A percentile compares a stretch with the other conserved stretches of the same genome.
Conservation (phyloP, 2,797 vertebrate species). For the Poeciliopsis gracilis region DNA sequence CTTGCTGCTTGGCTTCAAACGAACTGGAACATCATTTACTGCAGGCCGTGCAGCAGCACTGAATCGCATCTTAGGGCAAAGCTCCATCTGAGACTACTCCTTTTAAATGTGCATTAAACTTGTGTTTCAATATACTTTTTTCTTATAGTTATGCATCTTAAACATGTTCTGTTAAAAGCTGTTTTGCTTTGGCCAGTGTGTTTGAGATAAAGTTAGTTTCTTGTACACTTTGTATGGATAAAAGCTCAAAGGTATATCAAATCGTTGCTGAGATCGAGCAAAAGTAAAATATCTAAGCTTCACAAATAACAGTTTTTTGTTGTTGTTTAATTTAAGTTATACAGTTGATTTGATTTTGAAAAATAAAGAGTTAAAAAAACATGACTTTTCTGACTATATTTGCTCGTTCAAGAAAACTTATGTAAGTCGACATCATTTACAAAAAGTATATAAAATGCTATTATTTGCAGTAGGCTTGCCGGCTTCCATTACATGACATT, state of each 20-base stretch:
- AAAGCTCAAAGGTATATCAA: neutral
- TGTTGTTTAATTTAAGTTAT: neutral
- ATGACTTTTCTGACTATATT: neutral
- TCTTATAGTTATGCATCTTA: conserved; percentile 1
- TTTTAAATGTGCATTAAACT: neutral
- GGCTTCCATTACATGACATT: neutral
- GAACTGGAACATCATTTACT: conserved; percentile 31
- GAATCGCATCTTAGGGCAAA: conserved; percentile 10
- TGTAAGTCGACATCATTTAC: neutral
- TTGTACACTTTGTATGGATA: neutral
- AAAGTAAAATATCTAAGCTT: neutral
- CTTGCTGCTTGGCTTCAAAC: conserved; percentile 45
- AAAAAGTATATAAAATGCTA: neutral
- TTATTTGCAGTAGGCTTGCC: neutral
- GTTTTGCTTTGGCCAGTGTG: conserved; percentile 29
- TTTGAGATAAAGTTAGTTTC: neutral
- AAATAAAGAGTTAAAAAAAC: neutral
- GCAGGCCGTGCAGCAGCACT: conserved; percentile 18
- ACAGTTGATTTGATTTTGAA: neutral
- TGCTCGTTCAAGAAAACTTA: neutral
- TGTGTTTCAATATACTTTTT: conserved; percentile 7
- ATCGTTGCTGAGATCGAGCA: neutral
- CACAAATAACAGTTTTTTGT: neutral
- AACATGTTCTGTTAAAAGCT: conserved; percentile 23
- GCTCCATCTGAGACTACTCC: neutral